Conservation (phyloP, 2,888 invertebrate genomes). For the Microctonus brassicae region DNA sequence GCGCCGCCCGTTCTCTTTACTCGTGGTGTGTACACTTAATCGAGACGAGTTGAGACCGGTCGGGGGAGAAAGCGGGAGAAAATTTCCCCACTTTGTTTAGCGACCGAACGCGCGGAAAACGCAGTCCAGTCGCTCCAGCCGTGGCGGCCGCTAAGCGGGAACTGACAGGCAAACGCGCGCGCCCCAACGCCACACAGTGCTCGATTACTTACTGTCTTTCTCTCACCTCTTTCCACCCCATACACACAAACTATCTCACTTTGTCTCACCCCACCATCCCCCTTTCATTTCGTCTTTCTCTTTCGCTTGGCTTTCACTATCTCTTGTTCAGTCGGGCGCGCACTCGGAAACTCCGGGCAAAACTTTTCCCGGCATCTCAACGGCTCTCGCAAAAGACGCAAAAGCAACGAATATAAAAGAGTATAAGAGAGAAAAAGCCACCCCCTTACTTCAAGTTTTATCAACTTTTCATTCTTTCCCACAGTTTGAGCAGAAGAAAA, state of each 20-base stretch:
- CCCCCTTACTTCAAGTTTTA: conserved; percentile 20
- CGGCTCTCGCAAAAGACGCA: conserved; percentile 33
- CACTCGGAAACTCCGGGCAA: conserved; percentile 47
- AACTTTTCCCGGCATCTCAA: conserved; percentile 60
- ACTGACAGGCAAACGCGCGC: conserved; percentile 34
- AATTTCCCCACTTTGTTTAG: neutral
- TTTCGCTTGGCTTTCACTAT: too few relatives aligned
- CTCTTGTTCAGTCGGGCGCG: too few relatives aligned
- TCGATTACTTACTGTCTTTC: conserved; percentile 18
- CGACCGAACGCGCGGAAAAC: neutral
- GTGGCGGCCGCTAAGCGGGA: conserved; percentile 68
- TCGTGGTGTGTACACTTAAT: neutral
- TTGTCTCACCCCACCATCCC: too few relatives aligned
- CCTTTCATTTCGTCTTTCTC: too few relatives aligned
- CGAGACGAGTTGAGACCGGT: neutral
- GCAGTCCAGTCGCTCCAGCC: conserved; percentile 56
- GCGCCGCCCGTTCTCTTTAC: neutral
- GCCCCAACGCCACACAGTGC: conserved; percentile 24
- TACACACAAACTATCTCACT: conserved; percentile 39
- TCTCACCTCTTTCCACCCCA: conserved; percentile 32
- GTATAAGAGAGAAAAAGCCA: neutral
- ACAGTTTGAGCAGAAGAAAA: conserved; percentile 12
- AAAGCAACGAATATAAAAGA: neutral
- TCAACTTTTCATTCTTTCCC: conserved; percentile 26
- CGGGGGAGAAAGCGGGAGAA: neutral